These are phyloP conservation scores for Electrophaes corylata DNA, from an alignment of 2,888 invertebrate genomes.

Conservation along the genomic window DNA sequence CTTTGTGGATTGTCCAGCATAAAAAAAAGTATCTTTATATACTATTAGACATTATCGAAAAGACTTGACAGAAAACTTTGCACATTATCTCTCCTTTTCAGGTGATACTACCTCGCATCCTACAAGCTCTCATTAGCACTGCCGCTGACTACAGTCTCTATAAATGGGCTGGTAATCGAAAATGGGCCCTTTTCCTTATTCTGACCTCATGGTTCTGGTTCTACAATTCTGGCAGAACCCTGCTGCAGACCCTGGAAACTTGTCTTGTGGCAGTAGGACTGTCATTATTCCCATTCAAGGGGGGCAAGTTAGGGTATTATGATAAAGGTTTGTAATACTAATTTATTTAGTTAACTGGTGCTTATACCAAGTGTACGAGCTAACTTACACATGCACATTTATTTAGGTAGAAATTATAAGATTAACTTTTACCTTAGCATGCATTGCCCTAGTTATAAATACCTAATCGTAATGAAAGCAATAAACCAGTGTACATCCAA, in stretches of 20 bases:
- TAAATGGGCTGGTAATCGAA: conserved; percentile 88
- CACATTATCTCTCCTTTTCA: conserved; percentile 66
- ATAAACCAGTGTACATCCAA: no score
- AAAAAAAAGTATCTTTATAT: no score
- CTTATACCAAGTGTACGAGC: no score
- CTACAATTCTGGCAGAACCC: conserved; percentile 94
- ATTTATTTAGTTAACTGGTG: no score
- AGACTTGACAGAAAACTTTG: no score
- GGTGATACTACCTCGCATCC: conserved; percentile 89
- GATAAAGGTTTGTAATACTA: conserved; percentile 57
- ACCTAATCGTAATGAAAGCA: no score
- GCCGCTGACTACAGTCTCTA: conserved; percentile 90
- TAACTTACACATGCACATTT: no score
- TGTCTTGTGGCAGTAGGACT: conserved; percentile 92
- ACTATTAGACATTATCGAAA: no score
- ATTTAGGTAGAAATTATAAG: no score
- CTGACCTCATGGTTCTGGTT: conserved; percentile 95
- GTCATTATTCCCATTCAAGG: conserved; percentile 88
- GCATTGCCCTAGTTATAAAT: no score
- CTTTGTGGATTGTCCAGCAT: no score
- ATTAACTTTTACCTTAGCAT: no score
- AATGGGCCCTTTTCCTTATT: conserved; percentile 91
- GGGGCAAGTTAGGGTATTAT: conserved; percentile 74
- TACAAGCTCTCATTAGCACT: conserved; percentile 92
- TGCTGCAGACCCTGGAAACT: conserved; percentile 95